Evolutionary conservation across 2,797 vertebrate species (phyloP), one percentile per base, ranked within the genome.

Genomic region (Hipposideros larvatus): DNA sequence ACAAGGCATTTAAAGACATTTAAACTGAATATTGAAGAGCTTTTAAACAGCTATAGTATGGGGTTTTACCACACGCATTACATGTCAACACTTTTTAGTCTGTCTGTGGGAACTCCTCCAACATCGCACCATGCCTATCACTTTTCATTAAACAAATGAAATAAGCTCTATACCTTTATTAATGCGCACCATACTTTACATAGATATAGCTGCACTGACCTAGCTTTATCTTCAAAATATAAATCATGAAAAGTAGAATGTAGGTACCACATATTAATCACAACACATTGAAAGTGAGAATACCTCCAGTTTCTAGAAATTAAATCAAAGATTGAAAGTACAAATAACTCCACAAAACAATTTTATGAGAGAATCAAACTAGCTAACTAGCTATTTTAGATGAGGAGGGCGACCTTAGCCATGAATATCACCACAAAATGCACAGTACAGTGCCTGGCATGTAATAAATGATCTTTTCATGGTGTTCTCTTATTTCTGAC

Each of bases 71-170:
- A 95, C 77, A 92, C 9, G 21, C 24, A 79, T 87, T 93, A 91
- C 73, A 87, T 92, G 90, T 96, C 95, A 90, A 90, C 90, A 90
- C 85, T 53, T 87, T 53, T 84, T 46, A 28, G 34, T 89, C 57
- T 55, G 37, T 59, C 94, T 66, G 6, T 92, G 92, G 84, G 80
- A 96, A 90, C 65, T 88, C 53, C 13, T 95, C 77, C 46, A 82
- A 46, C 16, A 65, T 41, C 37, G 5, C 26, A 28, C 4, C 1
- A 11, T 43, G 55, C n/a, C 31, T 57, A 85, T 96, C 77, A 75
- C 73, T 96, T 94, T 63, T 34, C 37, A 93, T 88, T 95, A 93
- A 95, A 74, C 4, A 87, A 68, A 84, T 87, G n/a, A 90, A 97
- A 90, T 87, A 70, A 78, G 55, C 22, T 26, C 48, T 78, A 22